These are phyloP conservation scores for Bergia sp. DNA, from an alignment of 92 coral and sea anemone genomes.

Conservation along the genomic window DNA sequence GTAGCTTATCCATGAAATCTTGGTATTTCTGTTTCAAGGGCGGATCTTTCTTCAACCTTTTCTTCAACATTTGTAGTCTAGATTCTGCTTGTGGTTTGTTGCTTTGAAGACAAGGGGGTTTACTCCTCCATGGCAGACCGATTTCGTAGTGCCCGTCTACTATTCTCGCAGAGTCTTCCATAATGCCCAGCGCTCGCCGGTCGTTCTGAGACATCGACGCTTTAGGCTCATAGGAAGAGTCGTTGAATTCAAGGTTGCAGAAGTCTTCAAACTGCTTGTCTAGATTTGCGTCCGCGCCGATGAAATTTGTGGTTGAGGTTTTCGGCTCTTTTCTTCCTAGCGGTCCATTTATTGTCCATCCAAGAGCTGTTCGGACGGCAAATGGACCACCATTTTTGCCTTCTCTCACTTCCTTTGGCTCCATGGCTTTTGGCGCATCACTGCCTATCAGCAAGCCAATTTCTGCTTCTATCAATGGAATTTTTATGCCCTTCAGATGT, in stretches of 20 bases:
- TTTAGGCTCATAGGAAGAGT: not conserved
- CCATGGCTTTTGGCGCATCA: conserved; percentile 9
- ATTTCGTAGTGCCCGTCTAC: conserved; percentile 53
- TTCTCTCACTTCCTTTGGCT: not conserved
- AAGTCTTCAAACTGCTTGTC: not conserved
- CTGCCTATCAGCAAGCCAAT: conserved; percentile 16
- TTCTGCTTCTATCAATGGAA: conserved; percentile 9
- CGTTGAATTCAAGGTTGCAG: conserved; percentile 4
- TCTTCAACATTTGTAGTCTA: not conserved
- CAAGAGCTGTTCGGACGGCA: conserved; percentile 3
- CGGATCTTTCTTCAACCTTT: not conserved
- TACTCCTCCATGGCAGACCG: conserved; percentile 60
- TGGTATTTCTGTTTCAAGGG: not conserved
- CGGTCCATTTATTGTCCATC: conserved; percentile 33
- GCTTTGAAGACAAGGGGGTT: conserved; percentile 37
- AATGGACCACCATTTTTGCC: conserved; percentile 37
- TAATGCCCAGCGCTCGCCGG: conserved; percentile 41
- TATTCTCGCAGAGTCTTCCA: conserved; percentile 43
- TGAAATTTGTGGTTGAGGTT: not conserved
- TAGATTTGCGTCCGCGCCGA: not conserved
- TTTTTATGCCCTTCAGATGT: not conserved
- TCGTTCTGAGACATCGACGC: conserved; percentile 54
- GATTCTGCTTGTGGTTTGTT: conserved; percentile 51
- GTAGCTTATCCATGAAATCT: not conserved
- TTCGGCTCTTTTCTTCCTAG: not conserved